A percentile compares a stretch with the other conserved stretches of the same genome.
Conservation (phyloP, 2,888 invertebrate genomes). For the Rotaria macrura region DNA sequence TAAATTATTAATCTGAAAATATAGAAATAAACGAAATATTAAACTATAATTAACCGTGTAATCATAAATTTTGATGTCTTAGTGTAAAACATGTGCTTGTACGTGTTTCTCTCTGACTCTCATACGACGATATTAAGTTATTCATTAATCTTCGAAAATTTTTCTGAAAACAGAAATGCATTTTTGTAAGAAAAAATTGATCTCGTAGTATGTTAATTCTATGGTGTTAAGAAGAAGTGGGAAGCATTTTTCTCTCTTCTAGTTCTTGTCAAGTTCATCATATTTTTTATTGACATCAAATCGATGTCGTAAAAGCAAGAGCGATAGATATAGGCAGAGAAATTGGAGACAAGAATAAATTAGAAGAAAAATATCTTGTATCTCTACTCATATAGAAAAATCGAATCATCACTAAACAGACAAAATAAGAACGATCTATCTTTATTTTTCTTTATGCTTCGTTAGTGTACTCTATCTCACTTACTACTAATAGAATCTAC, state of each 20-base stretch:
- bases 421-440: background rate
- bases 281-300: too few relatives aligned
- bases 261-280: too few relatives aligned
- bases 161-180: background rate
- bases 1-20: background rate
- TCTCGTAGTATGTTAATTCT: background rate
- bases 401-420: background rate
- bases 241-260: too few relatives aligned
- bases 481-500: background rate
- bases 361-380: too few relatives aligned
- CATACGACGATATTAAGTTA: background rate
- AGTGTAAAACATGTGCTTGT: too few relatives aligned
- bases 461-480: background rate
- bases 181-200: background rate
- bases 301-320: too few relatives aligned
- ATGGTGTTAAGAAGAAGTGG: too few relatives aligned
- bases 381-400: background rate
- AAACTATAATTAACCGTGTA: too few relatives aligned
- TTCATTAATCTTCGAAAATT: too few relatives aligned
- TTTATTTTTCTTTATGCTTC: background rate
- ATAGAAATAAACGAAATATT: background rate
- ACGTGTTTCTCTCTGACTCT: background rate
- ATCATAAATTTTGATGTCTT: too few relatives aligned
- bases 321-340: too few relatives aligned
- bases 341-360: too few relatives aligned